Base-by-base conservation (phyloP, 1,140 invertebrate genomes). In the Sminthurides bifidus region DNA sequence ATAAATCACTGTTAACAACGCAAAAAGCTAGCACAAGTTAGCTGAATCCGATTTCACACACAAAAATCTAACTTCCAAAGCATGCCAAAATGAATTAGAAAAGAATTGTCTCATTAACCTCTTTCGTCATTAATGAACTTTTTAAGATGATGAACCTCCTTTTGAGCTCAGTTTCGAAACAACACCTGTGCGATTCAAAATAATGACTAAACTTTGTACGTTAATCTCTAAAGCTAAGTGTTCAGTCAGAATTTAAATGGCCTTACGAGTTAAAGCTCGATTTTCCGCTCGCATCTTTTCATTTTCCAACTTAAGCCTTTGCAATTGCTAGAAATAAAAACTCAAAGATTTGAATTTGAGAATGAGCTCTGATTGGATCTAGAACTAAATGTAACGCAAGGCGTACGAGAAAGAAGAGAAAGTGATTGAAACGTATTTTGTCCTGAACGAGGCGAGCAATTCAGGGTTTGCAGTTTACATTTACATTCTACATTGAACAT, bases 281-380 rank as follows among this genome's bases (percentile, higher is more conserved):
- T 93, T 93, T 82, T 93, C 88, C 72, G 87, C 85, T 79, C 87
- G 86, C 80, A 92, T 79, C 79, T 87, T 84, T 80, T 92, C 88
- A 81, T 91, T 92, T 80, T 93, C 89, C 75, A 85, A 84, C 85
- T 92, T 92, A 79, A 91, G 81, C 77, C 90, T 92, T 87, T 92
- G 85, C 76, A 92, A 86, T 86, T 88, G 89, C 92, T 95, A 50
- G 15, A 31, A 45, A 50, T 19, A 40, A 33, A 35, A 38, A 38
- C 10, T 37, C 27, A 19, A 44, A 46, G 21, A 21, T 5, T 45
- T 31, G 0, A 3, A 29, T 31, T 60, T n/a, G n/a, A n/a, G n/a
- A n/a, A n/a, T 6, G 31, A 17, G 49, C n/a, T 40, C 14, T 31
- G 10, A 15, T 55, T 48, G 33, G 14, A 50, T 52, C 40, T 33